Base-by-base conservation (phyloP, 2,113 vertebrate genomes). In the Athene cunicularia region DNA sequence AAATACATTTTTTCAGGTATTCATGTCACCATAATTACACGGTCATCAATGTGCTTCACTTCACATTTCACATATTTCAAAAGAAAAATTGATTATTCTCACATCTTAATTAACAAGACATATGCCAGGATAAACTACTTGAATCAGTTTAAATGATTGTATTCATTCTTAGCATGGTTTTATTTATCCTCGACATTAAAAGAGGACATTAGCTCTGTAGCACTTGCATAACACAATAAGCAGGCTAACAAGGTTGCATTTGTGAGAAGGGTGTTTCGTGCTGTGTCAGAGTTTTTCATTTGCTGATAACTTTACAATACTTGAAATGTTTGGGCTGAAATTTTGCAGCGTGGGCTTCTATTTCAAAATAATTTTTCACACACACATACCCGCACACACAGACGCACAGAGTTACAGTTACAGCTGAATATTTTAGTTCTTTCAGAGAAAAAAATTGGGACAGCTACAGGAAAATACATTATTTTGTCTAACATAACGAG, bases 41-140 rank as follows among this genome's bases (percentile, higher is more conserved):
- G 86, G 76, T 32, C 83, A 63, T 53, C 50, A 80, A 49, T 52
- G 21, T 83, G 19, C 17, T 90, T 92, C 1, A 3, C 15, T 83
- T 62, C 45, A 85, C 21, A 39, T 70, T 86, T 86, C 56, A 70
- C 32, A 53, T 13, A 45, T 45, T 45, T 45, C 43, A 45, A 45
- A 55, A 59, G 59, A 86, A 88, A 88, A 91, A 86, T 49, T 8
- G 1, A 56, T 88, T 80, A 73, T 76, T 88, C 28, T 75, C 55
- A 73, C 35, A 45, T 37, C 9, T 91, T 86, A 88, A 94, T 93
- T 94, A 92, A n/a, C 53, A 92, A 41, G 26, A 94, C 94, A 90
- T 39, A 82, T 50, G 33, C 24, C 71, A 88, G 14, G 17, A 80
- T 73, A 85, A 96, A 73, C 28, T 62, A 19, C 55, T 62, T 66